Conservation (phyloP, 1,140 invertebrate genomes). For the Platyura marginata region DNA sequence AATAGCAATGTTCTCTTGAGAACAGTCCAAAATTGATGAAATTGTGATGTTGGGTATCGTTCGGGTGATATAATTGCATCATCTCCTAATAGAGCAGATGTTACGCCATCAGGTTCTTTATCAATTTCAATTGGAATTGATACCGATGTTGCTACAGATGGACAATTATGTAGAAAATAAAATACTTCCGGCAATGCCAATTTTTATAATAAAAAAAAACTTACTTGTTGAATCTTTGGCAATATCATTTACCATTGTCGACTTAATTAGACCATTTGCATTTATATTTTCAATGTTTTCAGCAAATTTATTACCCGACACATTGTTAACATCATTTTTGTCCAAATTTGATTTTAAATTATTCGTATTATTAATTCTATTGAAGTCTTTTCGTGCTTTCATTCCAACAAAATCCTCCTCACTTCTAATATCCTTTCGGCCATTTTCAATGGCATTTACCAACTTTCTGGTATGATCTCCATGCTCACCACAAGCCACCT, state of each 20-base stretch:
- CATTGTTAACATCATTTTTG: constrained; percentile 29
- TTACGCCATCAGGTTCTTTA: constrained; percentile 40
- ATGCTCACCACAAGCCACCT: constrained; percentile 88
- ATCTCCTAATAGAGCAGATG: constrained; percentile 42
- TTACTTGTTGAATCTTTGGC: constrained; percentile 28
- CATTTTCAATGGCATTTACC: constrained; percentile 66
- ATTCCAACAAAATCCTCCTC: constrained; percentile 25
- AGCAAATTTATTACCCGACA: constrained; percentile 29
- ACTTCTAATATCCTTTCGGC: constrained; percentile 51
- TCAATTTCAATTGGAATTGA: constrained; percentile 35
- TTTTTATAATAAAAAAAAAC: neutral
- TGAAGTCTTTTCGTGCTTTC: constrained; percentile 29
- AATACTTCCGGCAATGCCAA: neutral
- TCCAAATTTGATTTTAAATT: constrained; percentile 18
- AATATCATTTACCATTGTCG: constrained; percentile 42
- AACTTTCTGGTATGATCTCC: constrained; percentile 74
- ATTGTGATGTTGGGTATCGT: constrained; percentile 57
- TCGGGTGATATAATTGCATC: constrained; percentile 34
- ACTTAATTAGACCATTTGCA: constrained; percentile 14
- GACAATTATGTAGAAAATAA: neutral
- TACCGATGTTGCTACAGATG: constrained; percentile 23
- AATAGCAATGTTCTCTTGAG: constrained; percentile 59
- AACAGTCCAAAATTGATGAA: constrained; percentile 63
- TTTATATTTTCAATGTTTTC: constrained; percentile 22
- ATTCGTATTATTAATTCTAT: constrained; percentile 12